Evolutionary conservation across 1,140 invertebrate species (phyloP), one percentile per base, ranked within the genome.

Genomic region (Drosophila teissieri): DNA sequence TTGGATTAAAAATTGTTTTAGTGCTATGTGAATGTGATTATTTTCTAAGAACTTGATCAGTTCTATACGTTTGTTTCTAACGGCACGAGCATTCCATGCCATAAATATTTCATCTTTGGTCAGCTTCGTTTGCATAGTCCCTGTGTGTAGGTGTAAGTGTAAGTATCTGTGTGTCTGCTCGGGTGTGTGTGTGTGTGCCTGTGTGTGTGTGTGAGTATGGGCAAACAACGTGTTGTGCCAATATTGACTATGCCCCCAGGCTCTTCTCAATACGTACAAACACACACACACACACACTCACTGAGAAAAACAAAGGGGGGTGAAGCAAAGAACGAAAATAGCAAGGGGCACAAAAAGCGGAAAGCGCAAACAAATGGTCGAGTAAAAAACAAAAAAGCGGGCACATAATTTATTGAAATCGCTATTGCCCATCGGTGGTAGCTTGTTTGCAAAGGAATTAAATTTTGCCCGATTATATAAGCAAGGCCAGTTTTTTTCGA

Each of bases 211-310:
- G 31, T 36, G 42, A n/a, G 36, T 65, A 40, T 60, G 64, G 54
- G 75, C 80, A 82, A 82, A 82, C 80, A 82, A 84, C 56, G 80
- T 83, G 80, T 83, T 82, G 75, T 79, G 56, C 80, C 63, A 82
- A 82, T 82, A 84, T 82, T 82, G 40, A 79, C 80, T 42, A 36
- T 67, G 63, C 80, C 74, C 74, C 69, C 49, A 78, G 69, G 80
- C 80, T 61, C 73, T 60, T 63, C 49, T 39, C 42, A 12, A 45
- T 45, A 17, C 7, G 7, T 17, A 37, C 3, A 34, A 45, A 39
- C 19, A 5, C 22, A 24, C 4, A 22, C 22, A 24, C 4, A 22
- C 2, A 5, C 52, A 27, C 36, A 36, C 7, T 19, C 15, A 19
- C n/a, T 14, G 11, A 22, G 42, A 51, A 55, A 44, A 14, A 42